Percentiles rank a stretch among this genome's conserved stretches.
phyloP scores from a whole-genome alignment of 1,140 invertebrate species.

The Eueides isabella region DNA sequence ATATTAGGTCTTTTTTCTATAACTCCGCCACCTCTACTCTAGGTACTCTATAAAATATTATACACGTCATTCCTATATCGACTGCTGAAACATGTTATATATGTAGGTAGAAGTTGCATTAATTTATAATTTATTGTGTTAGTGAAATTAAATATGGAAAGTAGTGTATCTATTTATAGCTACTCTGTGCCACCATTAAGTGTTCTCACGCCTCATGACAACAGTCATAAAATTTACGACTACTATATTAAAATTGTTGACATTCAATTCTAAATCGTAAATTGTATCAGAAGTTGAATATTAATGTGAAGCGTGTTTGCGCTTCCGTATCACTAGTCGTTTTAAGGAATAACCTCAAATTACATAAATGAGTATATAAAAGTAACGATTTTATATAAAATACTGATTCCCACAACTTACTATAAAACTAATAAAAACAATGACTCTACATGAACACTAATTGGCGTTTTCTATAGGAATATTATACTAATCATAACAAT shows the following conservation, averaged over 20 bases:
- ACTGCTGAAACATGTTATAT: background rate
- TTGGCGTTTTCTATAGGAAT: background rate
- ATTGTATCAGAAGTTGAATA: constrained; percentile 47
- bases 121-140: background rate
- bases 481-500: background rate
- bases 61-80: background rate
- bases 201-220: constrained; percentile 65
- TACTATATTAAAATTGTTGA: constrained; percentile 53
- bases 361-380: constrained; percentile 68
- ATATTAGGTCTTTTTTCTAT: constrained; percentile 83
- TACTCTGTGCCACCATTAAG: constrained; percentile 52
- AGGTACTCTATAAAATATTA: constrained; percentile 28
- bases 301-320: background rate
- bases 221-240: constrained; percentile 69
- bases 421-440: background rate
- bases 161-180: constrained; percentile 10
- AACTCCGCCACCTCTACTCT: constrained; percentile 71
- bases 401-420: background rate
- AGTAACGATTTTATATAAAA: constrained; percentile 45
- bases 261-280: constrained; percentile 50
- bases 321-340: constrained; percentile 34
- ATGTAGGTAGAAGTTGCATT: background rate
- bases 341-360: constrained; percentile 65
- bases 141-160: background rate
- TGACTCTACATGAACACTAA: background rate